Evolutionary conservation across 2,888 invertebrate genomes (phyloP).

Genomic region (Lasiommata megera): DNA sequence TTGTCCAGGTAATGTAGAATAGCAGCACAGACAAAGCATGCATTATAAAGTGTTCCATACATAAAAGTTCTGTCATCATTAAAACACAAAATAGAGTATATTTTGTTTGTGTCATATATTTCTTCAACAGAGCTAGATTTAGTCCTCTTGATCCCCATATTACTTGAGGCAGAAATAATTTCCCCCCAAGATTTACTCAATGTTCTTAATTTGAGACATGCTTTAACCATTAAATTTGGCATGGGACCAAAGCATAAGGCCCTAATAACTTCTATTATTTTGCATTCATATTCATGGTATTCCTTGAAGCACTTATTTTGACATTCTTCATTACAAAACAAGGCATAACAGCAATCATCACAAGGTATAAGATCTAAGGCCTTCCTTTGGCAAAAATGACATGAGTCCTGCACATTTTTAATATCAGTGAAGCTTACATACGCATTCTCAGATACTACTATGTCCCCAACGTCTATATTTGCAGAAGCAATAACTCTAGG

Average conservation of each 20-base stretch:
- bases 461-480: slow-evolving; percentile 39
- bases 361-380: slow-evolving; percentile 39
- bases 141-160: slow-evolving; percentile 29
- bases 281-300: slow-evolving; percentile 39
- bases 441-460: slow-evolving; percentile 38
- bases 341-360: slow-evolving; percentile 34
- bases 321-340: slow-evolving; percentile 40
- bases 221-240: slow-evolving; percentile 29
- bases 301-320: slow-evolving; percentile 30
- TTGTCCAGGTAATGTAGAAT: slow-evolving; percentile 32
- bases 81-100: slow-evolving; percentile 33
- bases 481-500: slow-evolving; percentile 38
- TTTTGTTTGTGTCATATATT: slow-evolving; percentile 31
- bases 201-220: slow-evolving; percentile 35
- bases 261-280: slow-evolving; percentile 29
- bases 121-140: slow-evolving; percentile 29
- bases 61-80: slow-evolving; percentile 33
- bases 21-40: slow-evolving; percentile 31
- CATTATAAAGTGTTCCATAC: slow-evolving; percentile 36
- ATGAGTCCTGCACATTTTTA: slow-evolving; percentile 21
- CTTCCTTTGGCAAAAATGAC: slow-evolving; percentile 40
- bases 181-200: slow-evolving; percentile 34
- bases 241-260: slow-evolving; percentile 4
- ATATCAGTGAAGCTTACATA: slow-evolving; percentile 30
- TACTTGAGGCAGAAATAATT: slow-evolving; percentile 31